Base-by-base conservation (phyloP, 1,140 invertebrate species). In the Ephestia elutella region DNA sequence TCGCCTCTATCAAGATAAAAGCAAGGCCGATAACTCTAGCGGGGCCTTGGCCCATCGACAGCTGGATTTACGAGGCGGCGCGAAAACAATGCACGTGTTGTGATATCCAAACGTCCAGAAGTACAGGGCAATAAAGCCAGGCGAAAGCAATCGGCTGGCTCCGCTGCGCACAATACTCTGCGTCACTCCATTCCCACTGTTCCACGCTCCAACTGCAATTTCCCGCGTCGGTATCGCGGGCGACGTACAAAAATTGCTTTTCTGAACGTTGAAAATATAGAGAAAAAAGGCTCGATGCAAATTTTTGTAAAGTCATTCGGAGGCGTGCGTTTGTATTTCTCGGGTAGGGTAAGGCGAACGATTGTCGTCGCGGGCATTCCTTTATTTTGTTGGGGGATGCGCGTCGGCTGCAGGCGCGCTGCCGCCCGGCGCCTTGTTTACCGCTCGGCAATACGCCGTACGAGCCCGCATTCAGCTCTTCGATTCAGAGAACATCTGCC, bases 211-310 rank as follows among this genome's bases (percentile, higher is more conserved):
- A 77, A 75, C 72, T 78, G 82, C 82, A 86, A 88, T 88, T 86
- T 88, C 83, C 83, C 77, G 77, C 72, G 78, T 74, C 73, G 77
- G 80, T 82, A 82, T 82, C 82, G 83, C 70, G 77, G 59, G 69
- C 83, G 80, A 81, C 83, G 81, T 86, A 83, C 80, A 81, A 86
- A 88, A 88, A 88, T 86, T 88, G 86, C 86, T 88, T 88, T 86
- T 82, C 83, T 82, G 78, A 83, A 82, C 73, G 78, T 80, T 21
- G 71, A 78, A 85, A 80, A 85, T 83, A 83, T 83, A 83, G 75
- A 83, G 72, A 85, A 75, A 84, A 84, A 85, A 84, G 60, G 73
- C 73, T 67, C 69, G 69, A 87, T 86, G 85, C 82, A 87, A 86
- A 87, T 87, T 87, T 87, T 85, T 86, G 82, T 87, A 85, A 85